Evolutionary conservation across 37 sponge, comb jelly and placozoan genomes (phyloP), one percentile per base, ranked within the genome.

Genomic region (Diacarnus erythraeanus): DNA sequence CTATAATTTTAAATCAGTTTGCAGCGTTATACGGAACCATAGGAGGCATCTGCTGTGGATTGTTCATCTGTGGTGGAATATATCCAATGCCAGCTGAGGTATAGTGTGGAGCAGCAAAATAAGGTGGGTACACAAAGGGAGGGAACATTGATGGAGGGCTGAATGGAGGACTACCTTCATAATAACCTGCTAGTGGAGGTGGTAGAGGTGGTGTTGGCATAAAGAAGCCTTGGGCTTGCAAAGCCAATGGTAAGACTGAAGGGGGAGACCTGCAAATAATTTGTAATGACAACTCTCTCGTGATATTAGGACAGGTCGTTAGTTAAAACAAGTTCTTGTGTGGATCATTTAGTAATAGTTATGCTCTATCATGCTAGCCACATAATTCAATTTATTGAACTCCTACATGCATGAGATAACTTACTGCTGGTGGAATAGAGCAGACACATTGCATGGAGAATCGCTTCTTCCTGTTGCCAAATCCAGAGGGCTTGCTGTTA

Each of bases 21-120:
- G 83, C 76, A 42, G 59, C 75, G 17, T 83, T 83, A 71, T 76
- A 83, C 6, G 84, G 77, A 15, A 84, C 85, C 59, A 84, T 25
- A 5, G 77, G 78, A 4, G 85, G 85, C 71, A 80, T 22, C 59
- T 69, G 80, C 9, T 42, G 80, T 3, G 57, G 74, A 30, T 47
- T 44, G 57, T 33, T 25, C 10, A 39, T 37, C 8, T 42, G 64
- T 75, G 79, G 86, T 9, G 80, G 80, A 25, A 44, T 34, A 65
- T 77, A 82, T 33, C 78, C 78, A 17, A 38, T 26, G 12, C 64
- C 34, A n/a, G 51, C n/a, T 26, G 33, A 18, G 51, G n/a, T 25
- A 26, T 51, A 41, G 23, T 18, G 67, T n/a, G 83, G 68, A 3
- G 69, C 44, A 3, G 69, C 44, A 57, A 64, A 64, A 63, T 77